Percentiles rank a stretch among this genome's conserved stretches.
These are phyloP conservation scores for Fopius arisanus DNA, from an alignment of 1,140 invertebrate species.

Conservation along the genomic window DNA sequence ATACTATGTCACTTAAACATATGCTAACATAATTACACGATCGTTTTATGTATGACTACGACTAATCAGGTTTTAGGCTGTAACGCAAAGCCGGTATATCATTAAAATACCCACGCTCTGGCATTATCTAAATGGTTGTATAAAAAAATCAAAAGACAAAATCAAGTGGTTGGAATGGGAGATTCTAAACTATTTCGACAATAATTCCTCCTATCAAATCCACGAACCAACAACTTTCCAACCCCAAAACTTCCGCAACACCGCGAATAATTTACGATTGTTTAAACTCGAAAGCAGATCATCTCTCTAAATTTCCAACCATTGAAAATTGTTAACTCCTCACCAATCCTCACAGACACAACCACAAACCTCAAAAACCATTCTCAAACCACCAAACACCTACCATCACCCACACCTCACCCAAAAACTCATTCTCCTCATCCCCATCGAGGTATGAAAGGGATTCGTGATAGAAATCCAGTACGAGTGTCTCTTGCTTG, in stretches of 20 bases:
- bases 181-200: background rate
- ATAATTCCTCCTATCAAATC: background rate
- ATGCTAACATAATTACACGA: background rate
- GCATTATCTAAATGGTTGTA: background rate
- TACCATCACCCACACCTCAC: background rate
- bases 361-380: background rate
- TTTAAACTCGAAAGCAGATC: background rate
- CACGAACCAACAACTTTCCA: background rate
- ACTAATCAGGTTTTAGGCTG: background rate
- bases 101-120: background rate
- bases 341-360: background rate
- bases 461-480: background rate
- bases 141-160: background rate
- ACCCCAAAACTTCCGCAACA: background rate
- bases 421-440: background rate
- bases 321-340: conserved; percentile 2
- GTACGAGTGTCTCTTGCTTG: background rate
- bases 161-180: background rate
- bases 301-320: background rate
- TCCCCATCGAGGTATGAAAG: background rate
- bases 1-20: background rate
- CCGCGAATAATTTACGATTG: background rate
- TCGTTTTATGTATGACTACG: background rate
- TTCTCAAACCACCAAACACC: background rate
- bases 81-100: background rate